Percentiles rank a stretch among this genome's conserved stretches.
These are phyloP conservation scores for Neogobius melanostomus DNA, from an alignment of 2,113 vertebrate genomes.

Conservation along the genomic window DNA sequence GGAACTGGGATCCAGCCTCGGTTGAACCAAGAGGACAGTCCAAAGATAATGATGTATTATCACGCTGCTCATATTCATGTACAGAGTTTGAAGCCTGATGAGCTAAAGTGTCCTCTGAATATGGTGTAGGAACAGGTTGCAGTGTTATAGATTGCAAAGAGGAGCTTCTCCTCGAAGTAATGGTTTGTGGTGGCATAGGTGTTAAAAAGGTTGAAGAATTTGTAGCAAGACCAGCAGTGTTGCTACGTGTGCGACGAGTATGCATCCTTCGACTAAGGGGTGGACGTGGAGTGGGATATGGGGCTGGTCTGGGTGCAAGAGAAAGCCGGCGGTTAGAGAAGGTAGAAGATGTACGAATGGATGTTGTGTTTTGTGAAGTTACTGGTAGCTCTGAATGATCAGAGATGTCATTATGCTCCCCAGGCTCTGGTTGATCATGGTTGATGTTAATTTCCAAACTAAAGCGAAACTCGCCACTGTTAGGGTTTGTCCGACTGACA, in stretches of 20 bases:
- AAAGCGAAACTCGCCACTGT: constrained; percentile 92
- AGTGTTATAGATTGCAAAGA: constrained; percentile 59
- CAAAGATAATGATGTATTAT: constrained; percentile 42
- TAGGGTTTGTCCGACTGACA: constrained; percentile 92
- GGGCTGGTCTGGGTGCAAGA: constrained; percentile 51
- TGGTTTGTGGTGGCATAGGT: constrained; percentile 46
- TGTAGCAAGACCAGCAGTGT: constrained; percentile 57
- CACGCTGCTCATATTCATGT: constrained; percentile 68
- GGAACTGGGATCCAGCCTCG: constrained; percentile 51
- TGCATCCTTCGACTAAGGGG: constrained; percentile 71
- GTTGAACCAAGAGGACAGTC: constrained; percentile 66
- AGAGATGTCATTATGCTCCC: constrained; percentile 71
- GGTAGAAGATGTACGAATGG: constrained; percentile 55
- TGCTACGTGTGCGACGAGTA: constrained; percentile 82
- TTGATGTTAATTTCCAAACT: constrained; percentile 96
- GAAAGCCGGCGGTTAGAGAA: constrained; percentile 49
- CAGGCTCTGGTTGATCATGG: constrained; percentile 84
- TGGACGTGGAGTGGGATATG: constrained; percentile 65
- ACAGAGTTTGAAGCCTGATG: constrained; percentile 53
- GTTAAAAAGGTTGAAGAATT: constrained; percentile 58
- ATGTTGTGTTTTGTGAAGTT: constrained; percentile 38
- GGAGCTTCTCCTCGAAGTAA: constrained; percentile 58
- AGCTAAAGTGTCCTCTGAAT: constrained; percentile 47
- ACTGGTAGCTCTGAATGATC: constrained; percentile 62
- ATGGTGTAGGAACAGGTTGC: constrained; percentile 39